Percentiles rank a stretch among this genome's conserved stretches.
Evolutionary conservation across 64 coral and sea anemone genomes (phyloP).

Genomic region (Cladopsammia gracilis): DNA sequence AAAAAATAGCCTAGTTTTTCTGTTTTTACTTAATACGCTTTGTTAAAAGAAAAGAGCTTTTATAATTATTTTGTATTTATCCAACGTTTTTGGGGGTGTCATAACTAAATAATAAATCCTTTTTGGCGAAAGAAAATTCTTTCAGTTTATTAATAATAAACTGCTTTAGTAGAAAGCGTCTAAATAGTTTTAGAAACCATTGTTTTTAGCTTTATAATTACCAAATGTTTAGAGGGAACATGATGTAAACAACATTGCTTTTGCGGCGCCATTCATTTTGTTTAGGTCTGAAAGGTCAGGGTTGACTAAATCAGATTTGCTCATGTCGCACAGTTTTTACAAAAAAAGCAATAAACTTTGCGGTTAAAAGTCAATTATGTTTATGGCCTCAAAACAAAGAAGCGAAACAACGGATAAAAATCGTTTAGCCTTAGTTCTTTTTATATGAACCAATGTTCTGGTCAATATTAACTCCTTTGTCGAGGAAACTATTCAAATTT

Average conservation of each 20-base stretch:
- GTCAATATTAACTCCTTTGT: background rate
- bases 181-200: background rate
- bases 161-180: background rate
- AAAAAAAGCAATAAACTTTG: conserved; percentile 14
- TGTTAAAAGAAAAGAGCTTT: no score
- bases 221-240: background rate
- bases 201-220: background rate
- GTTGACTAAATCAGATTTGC: background rate
- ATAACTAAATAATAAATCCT: no score
- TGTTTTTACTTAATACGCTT: no score
- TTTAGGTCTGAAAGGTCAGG: background rate
- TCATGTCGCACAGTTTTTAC: background rate
- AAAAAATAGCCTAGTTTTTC: no score
- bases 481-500: background rate
- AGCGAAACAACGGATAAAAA: background rate
- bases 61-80: no score
- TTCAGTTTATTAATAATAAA: background rate
- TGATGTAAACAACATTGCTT: background rate
- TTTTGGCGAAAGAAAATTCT: background rate
- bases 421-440: no score
- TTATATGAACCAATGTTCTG: no score
- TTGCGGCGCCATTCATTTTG: no score
- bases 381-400: background rate
- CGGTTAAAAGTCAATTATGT: conserved; percentile 2
- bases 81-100: no score